phyloP scores from a whole-genome alignment of 1,140 invertebrate genomes.

The Radopholus similis region DNA sequence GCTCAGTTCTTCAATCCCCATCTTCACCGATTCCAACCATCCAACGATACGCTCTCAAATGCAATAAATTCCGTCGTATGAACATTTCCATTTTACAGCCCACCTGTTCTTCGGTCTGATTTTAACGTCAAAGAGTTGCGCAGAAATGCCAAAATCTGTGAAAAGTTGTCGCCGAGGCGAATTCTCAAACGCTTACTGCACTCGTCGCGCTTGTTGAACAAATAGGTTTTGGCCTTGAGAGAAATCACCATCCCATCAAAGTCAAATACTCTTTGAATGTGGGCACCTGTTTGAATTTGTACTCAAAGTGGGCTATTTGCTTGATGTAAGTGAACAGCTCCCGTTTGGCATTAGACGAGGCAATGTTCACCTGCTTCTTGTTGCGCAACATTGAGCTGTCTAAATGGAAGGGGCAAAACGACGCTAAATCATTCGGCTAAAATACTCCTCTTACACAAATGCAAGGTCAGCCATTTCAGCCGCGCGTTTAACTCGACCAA shows the following conservation, averaged over 20 bases:
- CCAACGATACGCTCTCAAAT: slow-evolving; percentile 1
- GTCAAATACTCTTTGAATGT: slow-evolving; percentile 1
- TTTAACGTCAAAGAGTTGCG: slow-evolving; percentile 2
- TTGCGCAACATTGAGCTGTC: slow-evolving; percentile 11
- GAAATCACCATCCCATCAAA: slow-evolving; percentile 1
- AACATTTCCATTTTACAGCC: not conserved
- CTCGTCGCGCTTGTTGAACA: slow-evolving; percentile 27
- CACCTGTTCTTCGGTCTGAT: not conserved
- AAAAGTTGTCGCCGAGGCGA: slow-evolving; percentile 30
- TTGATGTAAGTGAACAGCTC: slow-evolving; percentile 25
- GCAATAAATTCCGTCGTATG: not conserved
- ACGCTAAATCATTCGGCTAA: not conserved
- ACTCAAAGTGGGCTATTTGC: slow-evolving; percentile 41
- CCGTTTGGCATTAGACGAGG: too few relatives aligned
- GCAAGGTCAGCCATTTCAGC: slow-evolving; percentile 39
- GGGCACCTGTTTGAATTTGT: slow-evolving; percentile 40
- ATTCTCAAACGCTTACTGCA: slow-evolving; percentile 12
- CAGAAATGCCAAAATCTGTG: slow-evolving; percentile 36
- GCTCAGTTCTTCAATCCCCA: not conserved
- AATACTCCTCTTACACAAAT: slow-evolving; percentile 25
- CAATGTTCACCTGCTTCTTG: slow-evolving; percentile 10
- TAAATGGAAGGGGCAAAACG: slow-evolving; percentile 1
- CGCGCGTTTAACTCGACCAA: slow-evolving; percentile 24
- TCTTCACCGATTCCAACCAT: slow-evolving; percentile 4
- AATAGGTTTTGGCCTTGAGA: slow-evolving; percentile 32